Evolutionary conservation across 2,113 vertebrate species (phyloP), one percentile per base, ranked within the genome.

Genomic region (Lucifuga dentata): DNA sequence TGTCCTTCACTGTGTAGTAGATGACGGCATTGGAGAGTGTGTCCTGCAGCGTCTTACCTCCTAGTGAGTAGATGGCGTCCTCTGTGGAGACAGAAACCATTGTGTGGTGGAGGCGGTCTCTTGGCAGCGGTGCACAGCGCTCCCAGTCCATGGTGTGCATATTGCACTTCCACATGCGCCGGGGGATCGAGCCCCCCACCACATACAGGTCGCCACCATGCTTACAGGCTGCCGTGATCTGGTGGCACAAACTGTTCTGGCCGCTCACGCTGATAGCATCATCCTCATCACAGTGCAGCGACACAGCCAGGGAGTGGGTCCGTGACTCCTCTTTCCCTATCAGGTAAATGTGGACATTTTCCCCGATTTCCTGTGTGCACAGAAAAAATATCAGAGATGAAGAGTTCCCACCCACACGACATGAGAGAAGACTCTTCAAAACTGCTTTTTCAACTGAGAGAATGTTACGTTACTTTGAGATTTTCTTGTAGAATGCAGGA

Each of bases 161-260:
- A 91, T 99, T 99, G 87, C 98, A 99, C 72, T 99, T 99, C 98
- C 98, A 99, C 98, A 99, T 99, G 74, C 98, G 95, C 0, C 98
- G 94, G 0, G 97, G 97, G 40, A 99, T 98, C 56, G 98, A 99
- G 16, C 98, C 98, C 1, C 98, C 98, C 0, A 98, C 97, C 1
- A 99, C 98, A 0, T 99, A 99, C 2, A 99, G 92, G 91, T 99
- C 98, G 0, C 94, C 93, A 0, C 96, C 96, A 0, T 99, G 97
- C 85, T 99, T 99, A 91, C 98, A 99, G 78, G 98, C 97, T 0
- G 98, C 97, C 0, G 97, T 99, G 92, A 99, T 98, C 92, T 99
- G 97, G 89, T 99, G 98, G 44, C 97, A 99, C 73, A 99, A 83
- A 80, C 97, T 98, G 91, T 98, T 99, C 83, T 99, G 98, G 40